Base-by-base conservation (phyloP, 1,140 invertebrate genomes). In the Batillaria attramentaria region DNA sequence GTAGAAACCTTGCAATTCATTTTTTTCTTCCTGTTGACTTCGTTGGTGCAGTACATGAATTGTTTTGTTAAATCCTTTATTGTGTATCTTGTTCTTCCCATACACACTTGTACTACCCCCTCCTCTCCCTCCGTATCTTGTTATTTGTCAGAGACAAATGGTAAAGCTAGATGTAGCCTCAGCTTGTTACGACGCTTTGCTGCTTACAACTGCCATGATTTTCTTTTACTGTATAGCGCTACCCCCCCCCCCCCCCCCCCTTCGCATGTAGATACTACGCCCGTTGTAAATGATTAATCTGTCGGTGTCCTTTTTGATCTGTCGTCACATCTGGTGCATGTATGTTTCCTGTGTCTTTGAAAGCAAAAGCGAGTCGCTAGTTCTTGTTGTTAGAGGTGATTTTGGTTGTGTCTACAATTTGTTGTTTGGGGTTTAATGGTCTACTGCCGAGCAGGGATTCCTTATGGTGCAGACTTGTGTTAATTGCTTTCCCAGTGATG, bases 141-240 rank as follows among this genome's bases (percentile, higher is more conserved):
- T 20, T 69, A 8, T 72, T 18, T 43, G 41, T n/a, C 41, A 24
- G 69, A 41, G 69, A 3, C 35, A 72, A 42, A 31, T 13, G 69
- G 24, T 41, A 41, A 41, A 1, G 41, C 24, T 10, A 31, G 18
- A 3, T 28, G 42, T 13, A 24, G 69, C 24, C 8, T 42, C 69
- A n/a, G 37, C 41, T 43, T n/a, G 31, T 28, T 24, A 42, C 35
- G 37, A 28, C 33, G 24, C 20, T 39, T 33, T 50, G 41, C 6
- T 72, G 70, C 70, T 72, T 28, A 39, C 18, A 43, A 72, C 70
- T 72, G 70, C 70, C 70, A 72, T 46, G 70, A 62, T 18, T 28
- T 62, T 62, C 33, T 62, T 62, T 28, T 8, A 62, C n/a, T 31
- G 28, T 6, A 33, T 33, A 31, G 5, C 2, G 39, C 35, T n/a